These are phyloP conservation scores for Phataginus tricuspis DNA, from an alignment of 2,797 vertebrate species.

Conservation along the genomic window DNA sequence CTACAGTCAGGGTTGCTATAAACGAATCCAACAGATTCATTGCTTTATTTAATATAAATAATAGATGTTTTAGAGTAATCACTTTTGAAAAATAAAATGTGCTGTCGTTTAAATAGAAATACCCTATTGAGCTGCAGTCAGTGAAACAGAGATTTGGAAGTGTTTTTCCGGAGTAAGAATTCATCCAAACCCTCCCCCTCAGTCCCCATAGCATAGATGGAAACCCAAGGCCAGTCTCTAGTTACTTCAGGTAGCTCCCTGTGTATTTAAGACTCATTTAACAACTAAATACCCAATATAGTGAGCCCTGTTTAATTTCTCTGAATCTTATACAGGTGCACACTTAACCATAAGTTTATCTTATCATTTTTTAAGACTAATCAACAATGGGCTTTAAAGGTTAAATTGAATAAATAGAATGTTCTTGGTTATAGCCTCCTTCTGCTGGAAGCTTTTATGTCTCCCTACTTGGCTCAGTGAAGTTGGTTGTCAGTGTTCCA, in stretches of 20 bases:
- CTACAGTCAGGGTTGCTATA: neutral
- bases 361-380: slow-evolving; percentile 54
- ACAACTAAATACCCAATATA: slow-evolving; percentile 7
- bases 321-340: neutral
- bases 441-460: slow-evolving; percentile 24
- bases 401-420: slow-evolving; percentile 53
- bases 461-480: slow-evolving; percentile 33
- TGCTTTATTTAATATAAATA: slow-evolving; percentile 48
- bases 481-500: neutral
- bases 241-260: neutral
- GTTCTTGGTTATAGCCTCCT: slow-evolving; percentile 43
- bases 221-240: slow-evolving; percentile 11
- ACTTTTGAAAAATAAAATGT: slow-evolving; percentile 62
- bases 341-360: slow-evolving; percentile 6
- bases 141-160: neutral
- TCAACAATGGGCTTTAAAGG: slow-evolving; percentile 25
- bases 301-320: neutral
- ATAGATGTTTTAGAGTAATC: slow-evolving; percentile 37
- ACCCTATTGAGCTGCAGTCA: neutral
- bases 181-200: slow-evolving; percentile 8
- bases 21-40: neutral
- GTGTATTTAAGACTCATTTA: slow-evolving; percentile 43
- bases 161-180: slow-evolving; percentile 33
- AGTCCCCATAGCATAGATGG: neutral
- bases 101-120: slow-evolving; percentile 53